These are phyloP conservation scores for Plebejus anna DNA, from an alignment of 2,888 invertebrate species.

Conservation along the genomic window DNA sequence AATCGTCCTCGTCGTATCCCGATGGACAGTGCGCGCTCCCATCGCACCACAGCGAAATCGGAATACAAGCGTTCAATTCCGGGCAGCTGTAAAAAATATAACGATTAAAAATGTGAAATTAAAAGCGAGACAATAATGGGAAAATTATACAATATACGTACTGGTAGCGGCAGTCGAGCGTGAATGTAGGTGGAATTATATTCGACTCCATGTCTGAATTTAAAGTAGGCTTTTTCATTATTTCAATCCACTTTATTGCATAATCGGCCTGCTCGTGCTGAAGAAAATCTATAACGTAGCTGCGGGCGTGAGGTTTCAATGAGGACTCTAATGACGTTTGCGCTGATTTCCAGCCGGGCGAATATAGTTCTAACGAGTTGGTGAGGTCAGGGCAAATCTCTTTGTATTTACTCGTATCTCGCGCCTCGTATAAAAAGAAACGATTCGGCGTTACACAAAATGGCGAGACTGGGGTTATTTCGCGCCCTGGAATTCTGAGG, in stretches of 20 bases:
- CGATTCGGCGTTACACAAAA: slow-evolving; percentile 85
- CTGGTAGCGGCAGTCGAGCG: slow-evolving; percentile 85
- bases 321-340: slow-evolving; percentile 67
- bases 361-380: slow-evolving; percentile 83
- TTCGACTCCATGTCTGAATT: slow-evolving; percentile 76
- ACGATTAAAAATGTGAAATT: background rate
- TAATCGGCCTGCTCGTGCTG: slow-evolving; percentile 87
- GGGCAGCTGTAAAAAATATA: slow-evolving; percentile 81
- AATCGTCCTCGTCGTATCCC: slow-evolving; percentile 89
- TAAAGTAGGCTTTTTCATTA: slow-evolving; percentile 82
- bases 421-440: slow-evolving; percentile 85
- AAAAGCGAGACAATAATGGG: background rate
- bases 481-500: slow-evolving; percentile 84
- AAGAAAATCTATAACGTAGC: slow-evolving; percentile 87
- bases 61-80: slow-evolving; percentile 89
- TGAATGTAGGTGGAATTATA: slow-evolving; percentile 66
- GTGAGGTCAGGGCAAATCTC: slow-evolving; percentile 84
- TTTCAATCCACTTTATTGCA: slow-evolving; percentile 88
- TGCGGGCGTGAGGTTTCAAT: slow-evolving; percentile 81
- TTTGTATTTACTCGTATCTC: slow-evolving; percentile 80
- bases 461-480: slow-evolving; percentile 70
- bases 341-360: slow-evolving; percentile 83
- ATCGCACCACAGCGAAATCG: slow-evolving; percentile 89
- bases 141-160: slow-evolving; percentile 46
- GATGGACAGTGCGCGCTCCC: slow-evolving; percentile 89